A percentile compares a stretch with the other conserved stretches of the same genome.
phyloP scores from a whole-genome alignment of 2,797 vertebrate species.

The Anguilla megastoma region DNA sequence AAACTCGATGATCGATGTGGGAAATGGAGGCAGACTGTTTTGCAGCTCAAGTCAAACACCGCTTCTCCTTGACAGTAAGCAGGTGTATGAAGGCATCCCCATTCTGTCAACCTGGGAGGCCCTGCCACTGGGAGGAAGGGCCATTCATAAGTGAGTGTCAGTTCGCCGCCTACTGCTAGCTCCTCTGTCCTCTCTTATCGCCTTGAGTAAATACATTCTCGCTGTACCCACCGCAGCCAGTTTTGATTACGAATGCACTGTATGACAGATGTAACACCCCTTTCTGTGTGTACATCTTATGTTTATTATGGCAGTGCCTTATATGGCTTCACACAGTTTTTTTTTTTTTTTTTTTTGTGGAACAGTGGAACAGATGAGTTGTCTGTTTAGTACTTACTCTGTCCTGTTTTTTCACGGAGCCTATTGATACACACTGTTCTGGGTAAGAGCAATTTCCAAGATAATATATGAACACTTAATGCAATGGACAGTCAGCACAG shows the following conservation, averaged over 20 bases:
- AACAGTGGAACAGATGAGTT: no score
- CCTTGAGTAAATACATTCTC: not conserved
- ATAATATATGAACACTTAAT: not conserved
- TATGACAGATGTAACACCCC: not conserved
- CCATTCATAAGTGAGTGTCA: conserved; percentile 89
- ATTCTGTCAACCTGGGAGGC: conserved; percentile 94
- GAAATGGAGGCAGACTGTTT: not conserved
- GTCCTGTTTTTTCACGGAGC: no score
- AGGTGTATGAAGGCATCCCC: conserved; percentile 95
- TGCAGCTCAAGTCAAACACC: not conserved
- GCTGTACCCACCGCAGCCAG: not conserved
- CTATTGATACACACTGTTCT: no score
- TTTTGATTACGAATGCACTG: conserved; percentile 15
- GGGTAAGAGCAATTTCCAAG: no score
- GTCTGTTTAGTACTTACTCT: no score
- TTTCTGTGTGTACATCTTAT: not conserved
- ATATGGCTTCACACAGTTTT: no score
- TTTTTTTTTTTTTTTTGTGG: no score
- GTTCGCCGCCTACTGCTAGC: not conserved
- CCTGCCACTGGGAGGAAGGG: conserved; percentile 91
- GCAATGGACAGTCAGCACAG: not conserved
- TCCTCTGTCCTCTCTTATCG: not conserved
- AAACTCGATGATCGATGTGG: not conserved
- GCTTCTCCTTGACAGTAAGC: conserved; percentile 62
- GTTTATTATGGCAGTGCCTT: not conserved